These are phyloP conservation scores for Drosophila quinaria DNA, from an alignment of 2,888 invertebrate genomes.

Conservation along the genomic window DNA sequence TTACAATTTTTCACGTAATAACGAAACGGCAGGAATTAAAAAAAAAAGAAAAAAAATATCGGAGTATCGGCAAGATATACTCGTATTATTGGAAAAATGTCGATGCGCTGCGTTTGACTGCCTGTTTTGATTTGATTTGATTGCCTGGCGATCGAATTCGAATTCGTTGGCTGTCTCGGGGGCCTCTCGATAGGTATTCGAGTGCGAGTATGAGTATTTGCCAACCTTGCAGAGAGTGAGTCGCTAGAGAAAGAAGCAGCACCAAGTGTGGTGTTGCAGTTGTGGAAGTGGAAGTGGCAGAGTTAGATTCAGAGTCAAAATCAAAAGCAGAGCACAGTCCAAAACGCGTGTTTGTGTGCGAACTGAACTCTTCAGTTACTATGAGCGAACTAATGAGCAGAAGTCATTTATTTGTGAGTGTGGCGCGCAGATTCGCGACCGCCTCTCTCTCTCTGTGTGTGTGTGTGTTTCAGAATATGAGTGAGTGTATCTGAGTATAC, in stretches of 20 bases:
- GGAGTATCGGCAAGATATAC: conserved; percentile 24
- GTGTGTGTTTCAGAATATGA: conserved; percentile 13
- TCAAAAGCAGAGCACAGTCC: conserved; percentile 13
- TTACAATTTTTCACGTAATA: conserved; percentile 4
- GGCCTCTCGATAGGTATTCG: conserved; percentile 22
- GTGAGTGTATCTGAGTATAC: conserved; percentile 30
- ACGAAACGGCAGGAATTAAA: not conserved
- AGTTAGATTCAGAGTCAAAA: conserved; percentile 12
- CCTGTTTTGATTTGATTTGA: conserved; percentile 76
- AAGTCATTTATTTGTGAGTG: conserved; percentile 25
- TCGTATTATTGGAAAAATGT: conserved; percentile 44
- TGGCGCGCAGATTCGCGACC: conserved; percentile 7
- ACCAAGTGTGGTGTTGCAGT: not conserved
- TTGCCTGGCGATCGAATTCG: conserved; percentile 69
- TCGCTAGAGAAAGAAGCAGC: conserved; percentile 7
- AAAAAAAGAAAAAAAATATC: conserved; percentile 5
- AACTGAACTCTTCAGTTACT: conserved; percentile 75
- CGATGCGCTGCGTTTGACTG: conserved; percentile 76
- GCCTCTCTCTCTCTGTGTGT: conserved; percentile 22
- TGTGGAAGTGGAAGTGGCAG: not conserved
- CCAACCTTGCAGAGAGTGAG: conserved; percentile 39
- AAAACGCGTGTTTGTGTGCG: conserved; percentile 10
- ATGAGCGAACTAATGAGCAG: conserved; percentile 76
- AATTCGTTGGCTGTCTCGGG: conserved; percentile 43
- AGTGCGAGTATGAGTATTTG: conserved; percentile 27